Evolutionary conservation across 2,797 vertebrate species (phyloP).

Genomic region (Myoxocephalus aenaeus): DNA sequence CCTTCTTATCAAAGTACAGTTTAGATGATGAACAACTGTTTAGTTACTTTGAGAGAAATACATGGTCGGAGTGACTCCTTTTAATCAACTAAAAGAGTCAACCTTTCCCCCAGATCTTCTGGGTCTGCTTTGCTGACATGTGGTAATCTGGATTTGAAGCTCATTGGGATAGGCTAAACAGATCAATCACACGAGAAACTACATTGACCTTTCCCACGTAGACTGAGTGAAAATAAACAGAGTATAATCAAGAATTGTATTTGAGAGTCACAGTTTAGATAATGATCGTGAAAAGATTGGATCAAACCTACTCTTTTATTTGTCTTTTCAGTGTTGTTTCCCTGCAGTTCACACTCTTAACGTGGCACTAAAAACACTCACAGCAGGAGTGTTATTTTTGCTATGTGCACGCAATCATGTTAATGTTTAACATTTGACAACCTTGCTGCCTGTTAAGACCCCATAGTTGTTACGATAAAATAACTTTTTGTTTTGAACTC

Average conservation of each 20-base stretch:
- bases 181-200: constrained; percentile 11
- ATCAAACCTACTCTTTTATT: not conserved
- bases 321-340: constrained; percentile 1
- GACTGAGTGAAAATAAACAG: constrained; percentile 6
- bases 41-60: constrained; percentile 1
- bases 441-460: not conserved
- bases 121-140: constrained; percentile 37
- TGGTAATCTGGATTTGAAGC: constrained; percentile 51
- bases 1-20: not conserved
- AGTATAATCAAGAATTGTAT: not conserved
- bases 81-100: constrained; percentile 37
- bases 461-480: not conserved
- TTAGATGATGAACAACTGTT: not conserved
- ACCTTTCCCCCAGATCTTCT: constrained; percentile 54
- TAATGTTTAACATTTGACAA: constrained; percentile 32
- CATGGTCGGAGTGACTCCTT: constrained; percentile 4
- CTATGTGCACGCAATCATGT: not conserved
- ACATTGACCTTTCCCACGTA: not conserved
- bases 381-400: not conserved
- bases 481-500: not conserved
- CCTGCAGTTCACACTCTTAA: not conserved
- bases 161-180: constrained; percentile 26
- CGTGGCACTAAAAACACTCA: not conserved
- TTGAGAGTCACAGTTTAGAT: not conserved
- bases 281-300: not conserved